A percentile compares a stretch with the other conserved stretches of the same genome.
Conservation (phyloP, 2,888 invertebrate species). For the Eupithecia tripunctaria region DNA sequence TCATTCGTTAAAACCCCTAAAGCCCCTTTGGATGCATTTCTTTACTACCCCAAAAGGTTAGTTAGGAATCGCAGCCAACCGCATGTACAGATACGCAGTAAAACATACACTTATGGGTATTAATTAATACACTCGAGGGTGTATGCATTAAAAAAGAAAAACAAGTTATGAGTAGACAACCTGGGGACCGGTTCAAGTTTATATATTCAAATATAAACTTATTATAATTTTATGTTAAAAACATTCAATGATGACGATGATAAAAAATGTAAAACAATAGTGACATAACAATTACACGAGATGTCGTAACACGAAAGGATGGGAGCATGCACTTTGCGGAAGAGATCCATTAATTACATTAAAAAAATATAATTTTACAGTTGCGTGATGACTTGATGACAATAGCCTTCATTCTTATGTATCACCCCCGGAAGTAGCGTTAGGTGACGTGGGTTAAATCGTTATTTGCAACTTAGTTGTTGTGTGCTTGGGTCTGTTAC, state of each 20-base stretch:
- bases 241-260: neutral
- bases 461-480: neutral
- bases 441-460: constrained; percentile 3
- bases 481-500: neutral
- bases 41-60: too few relatives aligned
- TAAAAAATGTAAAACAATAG: neutral
- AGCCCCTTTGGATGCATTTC: too few relatives aligned
- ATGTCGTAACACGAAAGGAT: constrained; percentile 31
- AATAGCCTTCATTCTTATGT: constrained; percentile 24
- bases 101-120: too few relatives aligned
- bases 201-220: neutral
- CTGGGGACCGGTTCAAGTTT: neutral
- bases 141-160: too few relatives aligned
- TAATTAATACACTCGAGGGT: too few relatives aligned
- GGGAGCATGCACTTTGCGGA: constrained; percentile 29
- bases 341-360: constrained; percentile 28
- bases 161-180: too few relatives aligned
- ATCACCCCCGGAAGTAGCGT: constrained; percentile 13
- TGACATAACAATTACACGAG: constrained; percentile 14
- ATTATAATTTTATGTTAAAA: neutral
- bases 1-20: neutral
- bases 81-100: too few relatives aligned
- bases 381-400: constrained; percentile 26
- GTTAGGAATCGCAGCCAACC: too few relatives aligned
- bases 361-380: constrained; percentile 21